phyloP scores from a whole-genome alignment of 2,888 invertebrate species.

The Arrhopalites spinosus region DNA sequence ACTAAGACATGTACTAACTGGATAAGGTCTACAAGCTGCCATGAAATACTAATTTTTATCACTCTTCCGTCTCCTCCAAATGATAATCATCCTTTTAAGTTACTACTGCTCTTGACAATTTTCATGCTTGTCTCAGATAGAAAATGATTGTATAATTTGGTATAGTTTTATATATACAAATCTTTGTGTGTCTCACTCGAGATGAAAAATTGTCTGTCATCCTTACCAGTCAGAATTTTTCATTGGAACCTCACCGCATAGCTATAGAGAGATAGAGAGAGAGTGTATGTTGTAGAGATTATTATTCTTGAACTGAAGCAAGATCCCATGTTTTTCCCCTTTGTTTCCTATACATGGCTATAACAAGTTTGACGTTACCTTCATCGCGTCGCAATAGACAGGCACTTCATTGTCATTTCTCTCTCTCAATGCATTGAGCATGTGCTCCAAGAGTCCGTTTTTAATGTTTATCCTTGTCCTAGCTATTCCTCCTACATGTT shows the following conservation, averaged over 20 bases:
- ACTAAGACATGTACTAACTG: background rate
- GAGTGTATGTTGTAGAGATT: background rate
- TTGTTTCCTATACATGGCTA: conserved; percentile 34
- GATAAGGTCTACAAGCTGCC: background rate
- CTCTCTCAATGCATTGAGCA: background rate
- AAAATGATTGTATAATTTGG: no score
- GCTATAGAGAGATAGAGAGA: background rate
- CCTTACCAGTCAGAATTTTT: conserved; percentile 28
- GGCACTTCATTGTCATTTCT: conserved; percentile 36
- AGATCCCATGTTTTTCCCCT: conserved; percentile 13
- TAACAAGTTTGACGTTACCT: conserved; percentile 32
- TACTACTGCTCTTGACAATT: background rate
- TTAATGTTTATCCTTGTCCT: conserved; percentile 24
- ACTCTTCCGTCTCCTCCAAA: background rate
- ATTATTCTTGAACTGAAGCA: background rate
- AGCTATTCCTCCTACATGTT: conserved; percentile 32
- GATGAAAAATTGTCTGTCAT: conserved; percentile 33
- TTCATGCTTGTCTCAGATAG: background rate
- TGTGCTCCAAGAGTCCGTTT: background rate
- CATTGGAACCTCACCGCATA: conserved; percentile 21
- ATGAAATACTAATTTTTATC: conserved; percentile 9
- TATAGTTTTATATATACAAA: no score
- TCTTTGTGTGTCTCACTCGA: background rate
- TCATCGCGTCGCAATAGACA: conserved; percentile 26
- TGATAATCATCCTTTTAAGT: conserved; percentile 4